Percentiles rank a stretch among this genome's conserved stretches.
Evolutionary conservation across 2,113 vertebrate genomes (phyloP).

Genomic region (Galemys pyrenaicus): DNA sequence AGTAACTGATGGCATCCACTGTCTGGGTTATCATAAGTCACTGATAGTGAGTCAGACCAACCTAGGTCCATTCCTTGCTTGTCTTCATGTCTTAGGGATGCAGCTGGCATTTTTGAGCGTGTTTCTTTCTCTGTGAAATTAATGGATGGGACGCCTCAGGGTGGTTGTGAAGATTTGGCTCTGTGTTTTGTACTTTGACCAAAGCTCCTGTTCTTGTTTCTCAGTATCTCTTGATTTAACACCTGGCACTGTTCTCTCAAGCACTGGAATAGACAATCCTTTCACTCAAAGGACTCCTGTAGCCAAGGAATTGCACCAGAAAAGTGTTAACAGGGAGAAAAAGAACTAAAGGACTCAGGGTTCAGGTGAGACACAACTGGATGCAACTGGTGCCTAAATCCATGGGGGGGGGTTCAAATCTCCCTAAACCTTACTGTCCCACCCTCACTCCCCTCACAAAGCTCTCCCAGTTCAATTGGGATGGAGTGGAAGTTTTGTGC

Average conservation of each 20-base stretch:
- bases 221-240: not conserved
- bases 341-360: not conserved
- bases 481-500: not conserved
- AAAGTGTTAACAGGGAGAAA: not conserved
- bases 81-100: not conserved
- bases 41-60: not conserved
- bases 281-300: not conserved
- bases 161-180: not conserved
- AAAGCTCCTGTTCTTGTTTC: not conserved
- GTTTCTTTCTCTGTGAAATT: not conserved
- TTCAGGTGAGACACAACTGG: not conserved
- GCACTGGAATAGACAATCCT: not conserved
- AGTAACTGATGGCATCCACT: not conserved
- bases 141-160: not conserved
- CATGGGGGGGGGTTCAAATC: not conserved
- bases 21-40: not conserved
- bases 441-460: not conserved
- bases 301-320: not conserved
- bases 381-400: not conserved
- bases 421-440: no score
- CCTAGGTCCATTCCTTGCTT: not conserved
- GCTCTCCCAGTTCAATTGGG: fast-evolving
- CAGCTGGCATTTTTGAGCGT: not conserved
- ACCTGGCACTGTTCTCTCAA: not conserved
- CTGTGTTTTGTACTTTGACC: not conserved